phyloP scores from a whole-genome alignment of 2,797 vertebrate genomes.

The Galago senegalensis region DNA sequence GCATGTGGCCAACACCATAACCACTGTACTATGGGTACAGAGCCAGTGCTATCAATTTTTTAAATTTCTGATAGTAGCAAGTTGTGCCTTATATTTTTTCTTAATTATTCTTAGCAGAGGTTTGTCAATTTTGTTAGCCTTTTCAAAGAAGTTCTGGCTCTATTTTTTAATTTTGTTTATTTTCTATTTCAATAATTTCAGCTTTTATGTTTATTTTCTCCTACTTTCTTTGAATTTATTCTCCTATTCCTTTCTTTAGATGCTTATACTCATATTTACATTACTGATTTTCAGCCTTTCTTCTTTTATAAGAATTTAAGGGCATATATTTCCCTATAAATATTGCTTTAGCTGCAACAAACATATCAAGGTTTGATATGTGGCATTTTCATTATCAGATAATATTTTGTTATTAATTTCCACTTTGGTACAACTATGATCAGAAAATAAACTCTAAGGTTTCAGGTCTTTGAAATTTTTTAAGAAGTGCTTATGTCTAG shows the following conservation, averaged over 20 bases:
- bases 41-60: neutral
- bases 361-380: neutral
- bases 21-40: no score
- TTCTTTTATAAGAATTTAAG: conserved; percentile 28
- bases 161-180: neutral
- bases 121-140: neutral
- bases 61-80: neutral
- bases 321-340: neutral
- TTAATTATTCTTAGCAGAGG: neutral
- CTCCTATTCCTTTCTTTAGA: neutral
- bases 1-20: no score
- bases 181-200: conserved; percentile 6
- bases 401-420: conserved; percentile 21
- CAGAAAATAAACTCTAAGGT: neutral
- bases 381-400: neutral
- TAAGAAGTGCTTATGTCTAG: neutral
- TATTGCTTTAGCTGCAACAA: neutral
- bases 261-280: neutral
- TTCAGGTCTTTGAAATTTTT: neutral
- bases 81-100: neutral
- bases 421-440: neutral
- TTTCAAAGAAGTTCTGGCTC: neutral
- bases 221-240: conserved; percentile 1
- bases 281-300: neutral
- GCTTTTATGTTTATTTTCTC: conserved; percentile 14